These are phyloP conservation scores for Zhuqinia jingwanae DNA, from an alignment of 2,888 invertebrate genomes.

Conservation along the genomic window DNA sequence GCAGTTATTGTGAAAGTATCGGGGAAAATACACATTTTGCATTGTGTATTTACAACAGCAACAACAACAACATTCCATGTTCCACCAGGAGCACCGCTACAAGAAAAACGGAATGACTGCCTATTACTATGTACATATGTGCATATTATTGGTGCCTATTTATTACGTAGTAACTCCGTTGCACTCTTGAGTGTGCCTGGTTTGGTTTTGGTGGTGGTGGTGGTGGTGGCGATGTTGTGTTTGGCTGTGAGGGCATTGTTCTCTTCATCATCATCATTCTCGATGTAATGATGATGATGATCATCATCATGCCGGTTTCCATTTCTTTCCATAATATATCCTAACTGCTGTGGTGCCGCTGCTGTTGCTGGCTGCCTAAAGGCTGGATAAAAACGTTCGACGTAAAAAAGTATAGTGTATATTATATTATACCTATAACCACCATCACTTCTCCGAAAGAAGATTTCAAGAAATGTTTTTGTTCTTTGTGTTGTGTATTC, in stretches of 20 bases:
- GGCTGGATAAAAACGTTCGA: constrained; percentile 60
- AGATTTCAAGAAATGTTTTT: background rate
- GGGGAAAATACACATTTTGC: background rate
- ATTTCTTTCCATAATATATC: background rate
- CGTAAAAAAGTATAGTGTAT: background rate
- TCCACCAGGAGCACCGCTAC: no score
- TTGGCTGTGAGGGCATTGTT: constrained; percentile 65
- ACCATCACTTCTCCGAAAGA: constrained; percentile 34
- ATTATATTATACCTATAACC: background rate
- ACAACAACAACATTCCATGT: background rate
- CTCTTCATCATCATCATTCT: constrained; percentile 37
- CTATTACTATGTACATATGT: background rate
- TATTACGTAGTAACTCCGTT: background rate
- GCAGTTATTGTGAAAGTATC: background rate
- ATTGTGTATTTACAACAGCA: no score
- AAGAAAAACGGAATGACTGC: no score
- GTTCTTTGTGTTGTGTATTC: background rate
- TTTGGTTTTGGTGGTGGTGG: background rate
- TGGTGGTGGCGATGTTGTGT: constrained; percentile 16
- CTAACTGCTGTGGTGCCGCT: background rate
- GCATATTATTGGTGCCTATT: background rate
- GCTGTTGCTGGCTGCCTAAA: constrained; percentile 44
- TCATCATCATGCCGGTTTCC: constrained; percentile 53
- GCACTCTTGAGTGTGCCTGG: background rate
- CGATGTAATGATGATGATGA: constrained; percentile 6